These are phyloP conservation scores for Odontophorus gujanensis DNA, from an alignment of 2,113 vertebrate species.

Conservation along the genomic window DNA sequence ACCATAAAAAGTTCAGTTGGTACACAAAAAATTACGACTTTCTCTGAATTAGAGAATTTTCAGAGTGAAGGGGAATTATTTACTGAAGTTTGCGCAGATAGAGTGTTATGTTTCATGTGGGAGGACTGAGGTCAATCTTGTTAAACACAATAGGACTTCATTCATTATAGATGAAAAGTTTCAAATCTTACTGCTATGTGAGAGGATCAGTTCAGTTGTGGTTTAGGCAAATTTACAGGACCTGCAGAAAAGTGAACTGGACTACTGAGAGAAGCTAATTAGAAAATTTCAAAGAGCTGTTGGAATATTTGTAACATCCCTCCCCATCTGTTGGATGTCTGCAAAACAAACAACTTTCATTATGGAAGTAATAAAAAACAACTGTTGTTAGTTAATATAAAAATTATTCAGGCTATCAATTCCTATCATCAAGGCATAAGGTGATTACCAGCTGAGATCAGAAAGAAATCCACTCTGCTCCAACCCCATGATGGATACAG, in stretches of 20 bases:
- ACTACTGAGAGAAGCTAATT: not conserved
- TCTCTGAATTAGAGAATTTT: not conserved
- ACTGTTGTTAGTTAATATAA: not conserved
- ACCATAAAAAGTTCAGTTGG: not conserved
- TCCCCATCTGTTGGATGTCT: not conserved
- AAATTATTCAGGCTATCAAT: not conserved
- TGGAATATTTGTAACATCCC: not conserved
- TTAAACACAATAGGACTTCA: constrained; percentile 45
- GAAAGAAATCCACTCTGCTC: constrained; percentile 6
- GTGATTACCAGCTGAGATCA: not conserved
- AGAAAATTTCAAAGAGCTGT: not conserved
- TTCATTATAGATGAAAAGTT: not conserved
- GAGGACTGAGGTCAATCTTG: constrained; percentile 49
- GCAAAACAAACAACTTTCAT: not conserved
- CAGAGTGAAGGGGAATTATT: not conserved
- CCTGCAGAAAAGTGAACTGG: not conserved
- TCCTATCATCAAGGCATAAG: not conserved
- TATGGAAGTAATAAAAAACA: not conserved
- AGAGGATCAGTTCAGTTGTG: not conserved
- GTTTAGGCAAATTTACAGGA: not conserved
- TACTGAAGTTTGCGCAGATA: not conserved
- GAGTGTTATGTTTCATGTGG: not conserved
- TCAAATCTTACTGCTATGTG: rapidly evolving
- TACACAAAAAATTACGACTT: not conserved
- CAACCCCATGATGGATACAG: not conserved